A percentile compares a stretch with the other conserved stretches of the same genome.
Evolutionary conservation across 1,140 invertebrate species (phyloP).

Genomic region (Ceratitis capitata): DNA sequence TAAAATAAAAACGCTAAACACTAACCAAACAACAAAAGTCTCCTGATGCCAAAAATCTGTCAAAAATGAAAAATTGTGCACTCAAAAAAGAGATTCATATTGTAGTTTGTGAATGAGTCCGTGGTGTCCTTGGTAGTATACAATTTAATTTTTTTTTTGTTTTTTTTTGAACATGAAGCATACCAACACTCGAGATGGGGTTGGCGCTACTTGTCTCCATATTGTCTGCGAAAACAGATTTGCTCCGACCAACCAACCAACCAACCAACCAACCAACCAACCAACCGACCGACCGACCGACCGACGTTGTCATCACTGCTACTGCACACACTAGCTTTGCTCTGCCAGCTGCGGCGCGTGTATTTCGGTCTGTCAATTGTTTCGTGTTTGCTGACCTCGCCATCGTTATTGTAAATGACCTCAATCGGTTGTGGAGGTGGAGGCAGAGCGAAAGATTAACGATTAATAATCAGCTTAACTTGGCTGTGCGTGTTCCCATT

Average conservation of each 20-base stretch:
- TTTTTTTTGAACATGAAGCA: not conserved
- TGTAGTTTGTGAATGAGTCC: not conserved
- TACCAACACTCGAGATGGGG: too few species aligned
- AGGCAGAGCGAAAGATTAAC: too few species aligned
- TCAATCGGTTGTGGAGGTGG: not conserved
- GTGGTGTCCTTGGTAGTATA: not conserved
- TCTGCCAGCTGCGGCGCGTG: too few species aligned
- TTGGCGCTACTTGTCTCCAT: slow-evolving; percentile 29
- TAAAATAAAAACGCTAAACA: too few species aligned
- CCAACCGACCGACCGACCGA: too few species aligned
- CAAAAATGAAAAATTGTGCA: not conserved
- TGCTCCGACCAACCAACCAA: not conserved
- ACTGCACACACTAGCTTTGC: too few species aligned
- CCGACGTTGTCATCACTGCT: too few species aligned
- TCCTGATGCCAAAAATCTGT: not conserved
- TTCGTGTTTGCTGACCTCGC: not conserved
- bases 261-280: too few species aligned
- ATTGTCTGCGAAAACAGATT: slow-evolving; percentile 36
- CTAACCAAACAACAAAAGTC: not conserved
- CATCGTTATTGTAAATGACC: slow-evolving; percentile 21
- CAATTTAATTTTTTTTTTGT: not conserved
- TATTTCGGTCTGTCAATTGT: not conserved
- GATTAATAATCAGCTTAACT: slow-evolving; percentile 31
- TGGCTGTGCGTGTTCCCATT: not conserved
- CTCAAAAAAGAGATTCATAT: not conserved